Conservation (phyloP, 1,140 invertebrate genomes). For the Arctopsyche grandis region DNA sequence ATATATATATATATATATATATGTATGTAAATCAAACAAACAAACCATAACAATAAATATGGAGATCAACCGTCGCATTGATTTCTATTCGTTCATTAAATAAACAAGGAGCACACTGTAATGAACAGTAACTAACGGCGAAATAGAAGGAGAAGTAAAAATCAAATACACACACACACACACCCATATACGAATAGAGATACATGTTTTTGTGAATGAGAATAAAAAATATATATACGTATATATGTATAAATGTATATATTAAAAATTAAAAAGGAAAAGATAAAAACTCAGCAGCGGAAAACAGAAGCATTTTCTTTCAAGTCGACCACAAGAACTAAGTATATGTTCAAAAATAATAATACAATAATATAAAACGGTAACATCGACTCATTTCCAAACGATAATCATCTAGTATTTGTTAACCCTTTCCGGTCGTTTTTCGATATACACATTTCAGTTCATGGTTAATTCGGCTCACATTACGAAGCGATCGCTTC, state of each 20-base stretch:
- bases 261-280: neutral
- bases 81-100: constrained; percentile 1
- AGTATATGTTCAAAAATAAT: constrained; percentile 26
- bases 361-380: constrained; percentile 28
- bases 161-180: constrained; percentile 10
- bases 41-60: neutral
- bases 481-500: neutral
- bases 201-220: neutral
- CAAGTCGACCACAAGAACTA: constrained; percentile 25
- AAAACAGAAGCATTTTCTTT: constrained; percentile 34
- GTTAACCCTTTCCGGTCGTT: constrained; percentile 25
- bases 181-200: neutral
- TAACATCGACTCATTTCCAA: constrained; percentile 36
- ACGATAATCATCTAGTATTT: constrained; percentile 8
- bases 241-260: constrained; percentile 7
- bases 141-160: constrained; percentile 20
- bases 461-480: neutral
- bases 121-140: neutral
- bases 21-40: too few relatives aligned
- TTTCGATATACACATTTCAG: neutral
- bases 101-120: neutral
- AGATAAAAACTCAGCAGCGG: constrained; percentile 34
- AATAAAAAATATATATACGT: neutral
- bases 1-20: too few relatives aligned
- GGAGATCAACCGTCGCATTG: constrained; percentile 15